These are phyloP conservation scores for Cryptoprocta ferox DNA, from an alignment of 2,797 vertebrate genomes.

Conservation along the genomic window DNA sequence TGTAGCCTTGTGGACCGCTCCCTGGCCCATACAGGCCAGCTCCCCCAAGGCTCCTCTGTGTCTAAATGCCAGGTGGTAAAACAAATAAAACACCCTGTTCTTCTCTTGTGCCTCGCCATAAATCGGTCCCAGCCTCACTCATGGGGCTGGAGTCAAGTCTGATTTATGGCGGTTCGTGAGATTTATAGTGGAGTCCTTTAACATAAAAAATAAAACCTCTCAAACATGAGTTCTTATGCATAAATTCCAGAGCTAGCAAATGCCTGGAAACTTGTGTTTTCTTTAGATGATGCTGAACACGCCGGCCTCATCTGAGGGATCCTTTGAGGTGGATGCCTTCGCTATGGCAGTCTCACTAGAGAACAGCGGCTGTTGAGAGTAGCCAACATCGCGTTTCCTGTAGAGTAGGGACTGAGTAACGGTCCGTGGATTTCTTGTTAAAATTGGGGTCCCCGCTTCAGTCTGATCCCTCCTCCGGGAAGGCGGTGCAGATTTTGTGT, in stretches of 20 bases:
- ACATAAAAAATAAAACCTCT: slow-evolving; percentile 72
- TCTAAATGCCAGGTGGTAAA: slow-evolving; percentile 71
- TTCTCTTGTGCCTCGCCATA: slow-evolving; percentile 48
- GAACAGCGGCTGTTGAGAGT: neutral
- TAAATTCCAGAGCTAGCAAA: slow-evolving; percentile 71
- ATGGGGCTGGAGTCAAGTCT: slow-evolving; percentile 54
- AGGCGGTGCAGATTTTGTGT: neutral
- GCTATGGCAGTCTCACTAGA: neutral
- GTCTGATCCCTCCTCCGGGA: neutral
- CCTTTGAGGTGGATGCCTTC: neutral
- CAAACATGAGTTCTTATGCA: slow-evolving; percentile 65
- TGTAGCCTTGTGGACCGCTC: slow-evolving; percentile 19
- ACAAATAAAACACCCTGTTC: slow-evolving; percentile 66
- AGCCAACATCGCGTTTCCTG: accelerated
- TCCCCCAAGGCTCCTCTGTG: neutral
- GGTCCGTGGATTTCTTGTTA: neutral
- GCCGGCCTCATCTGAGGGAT: neutral
- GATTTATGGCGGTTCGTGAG: slow-evolving; percentile 72
- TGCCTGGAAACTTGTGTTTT: slow-evolving; percentile 61
- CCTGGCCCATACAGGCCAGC: neutral
- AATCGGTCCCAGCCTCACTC: slow-evolving; percentile 65
- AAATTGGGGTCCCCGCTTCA: neutral
- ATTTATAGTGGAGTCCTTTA: slow-evolving; percentile 74
- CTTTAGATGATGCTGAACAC: slow-evolving; percentile 38
- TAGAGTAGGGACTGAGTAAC: accelerated